Percentiles rank a stretch among this genome's conserved stretches.
Conservation (phyloP, 2,113 vertebrate species). For the Panthera leo region DNA sequence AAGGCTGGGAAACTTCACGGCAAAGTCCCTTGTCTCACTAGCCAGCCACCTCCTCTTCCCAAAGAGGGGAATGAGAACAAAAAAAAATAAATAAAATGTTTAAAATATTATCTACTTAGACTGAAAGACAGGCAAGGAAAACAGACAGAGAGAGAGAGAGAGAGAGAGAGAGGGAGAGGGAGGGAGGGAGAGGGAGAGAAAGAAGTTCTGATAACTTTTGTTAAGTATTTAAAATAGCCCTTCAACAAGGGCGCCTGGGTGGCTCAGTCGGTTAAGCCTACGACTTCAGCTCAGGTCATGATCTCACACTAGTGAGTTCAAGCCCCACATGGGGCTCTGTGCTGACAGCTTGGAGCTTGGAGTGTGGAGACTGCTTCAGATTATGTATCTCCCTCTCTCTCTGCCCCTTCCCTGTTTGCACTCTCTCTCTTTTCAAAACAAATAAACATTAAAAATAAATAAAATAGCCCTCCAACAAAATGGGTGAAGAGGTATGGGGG, state of each 20-base stretch:
- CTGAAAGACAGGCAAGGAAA: neutral
- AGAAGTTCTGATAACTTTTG: neutral
- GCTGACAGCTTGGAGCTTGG: too few relatives aligned
- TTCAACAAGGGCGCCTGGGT: neutral
- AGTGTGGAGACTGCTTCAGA: too few relatives aligned
- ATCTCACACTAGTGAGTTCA: too few relatives aligned
- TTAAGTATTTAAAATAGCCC: neutral
- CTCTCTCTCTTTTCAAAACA: too few relatives aligned
- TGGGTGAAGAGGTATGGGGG: neutral
- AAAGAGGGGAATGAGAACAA: neutral
- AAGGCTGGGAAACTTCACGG: rapidly evolving
- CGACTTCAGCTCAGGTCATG: too few relatives aligned
- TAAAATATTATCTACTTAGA: neutral
- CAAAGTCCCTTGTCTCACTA: rapidly evolving
- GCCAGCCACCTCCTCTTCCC: neutral
- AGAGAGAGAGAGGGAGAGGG: neutral
- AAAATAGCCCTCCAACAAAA: neutral
- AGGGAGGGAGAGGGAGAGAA: neutral
- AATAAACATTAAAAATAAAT: too few relatives aligned
- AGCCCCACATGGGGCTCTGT: too few relatives aligned
- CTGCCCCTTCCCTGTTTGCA: too few relatives aligned
- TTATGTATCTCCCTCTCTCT: too few relatives aligned
- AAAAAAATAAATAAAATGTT: neutral
- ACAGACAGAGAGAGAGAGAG: neutral
- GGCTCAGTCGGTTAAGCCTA: too few relatives aligned